phyloP scores from a whole-genome alignment of 92 coral and sea anemone genomes.

The Virgularia gustaviana region DNA sequence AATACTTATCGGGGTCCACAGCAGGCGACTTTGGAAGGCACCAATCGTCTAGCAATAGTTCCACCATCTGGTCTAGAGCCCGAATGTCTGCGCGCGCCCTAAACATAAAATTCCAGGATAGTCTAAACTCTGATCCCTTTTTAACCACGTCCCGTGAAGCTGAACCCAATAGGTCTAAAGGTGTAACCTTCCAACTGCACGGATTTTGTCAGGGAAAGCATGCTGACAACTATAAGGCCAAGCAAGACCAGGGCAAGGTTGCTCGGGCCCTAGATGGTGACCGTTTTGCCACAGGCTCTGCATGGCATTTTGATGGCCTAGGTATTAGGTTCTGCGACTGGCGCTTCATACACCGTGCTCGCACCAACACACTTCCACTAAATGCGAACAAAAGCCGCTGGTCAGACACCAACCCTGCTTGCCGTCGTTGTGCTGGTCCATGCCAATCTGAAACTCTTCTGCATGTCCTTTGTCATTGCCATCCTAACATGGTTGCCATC shows the following conservation, averaged over 20 bases:
- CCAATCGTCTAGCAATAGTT: too few relatives aligned
- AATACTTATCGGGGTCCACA: too few relatives aligned
- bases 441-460: neutral
- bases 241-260: neutral
- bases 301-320: neutral
- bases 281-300: neutral
- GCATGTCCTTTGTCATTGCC: conserved; percentile 4
- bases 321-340: conserved; percentile 21
- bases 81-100: too few relatives aligned
- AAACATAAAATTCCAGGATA: too few relatives aligned
- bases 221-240: neutral
- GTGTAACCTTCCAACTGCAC: too few relatives aligned
- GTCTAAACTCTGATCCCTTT: too few relatives aligned
- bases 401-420: neutral
- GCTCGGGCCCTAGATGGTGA: neutral
- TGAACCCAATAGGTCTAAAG: too few relatives aligned
- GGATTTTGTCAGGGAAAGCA: too few relatives aligned
- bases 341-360: conserved; percentile 10
- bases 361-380: neutral
- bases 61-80: too few relatives aligned
- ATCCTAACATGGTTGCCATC: neutral
- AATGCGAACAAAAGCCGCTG: neutral
- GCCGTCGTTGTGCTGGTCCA: neutral
- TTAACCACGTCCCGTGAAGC: too few relatives aligned
- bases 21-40: too few relatives aligned